These are phyloP conservation scores for Phalangium opilio DNA, from an alignment of 2,888 invertebrate species.

Conservation along the genomic window DNA sequence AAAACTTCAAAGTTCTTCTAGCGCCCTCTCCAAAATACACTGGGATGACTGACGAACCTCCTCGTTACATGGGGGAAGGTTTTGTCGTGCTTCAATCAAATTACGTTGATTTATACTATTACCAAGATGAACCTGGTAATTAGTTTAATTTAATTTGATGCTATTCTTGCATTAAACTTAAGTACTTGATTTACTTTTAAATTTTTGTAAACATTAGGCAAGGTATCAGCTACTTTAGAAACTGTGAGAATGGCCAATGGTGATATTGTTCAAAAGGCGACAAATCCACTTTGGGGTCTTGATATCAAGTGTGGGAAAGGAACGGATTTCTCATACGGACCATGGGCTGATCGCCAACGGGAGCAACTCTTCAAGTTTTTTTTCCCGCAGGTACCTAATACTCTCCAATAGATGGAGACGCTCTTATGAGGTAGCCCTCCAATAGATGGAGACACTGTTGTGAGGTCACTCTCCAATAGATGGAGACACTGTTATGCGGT, in stretches of 20 bases:
- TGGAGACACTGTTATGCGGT: no score
- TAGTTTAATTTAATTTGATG: background rate
- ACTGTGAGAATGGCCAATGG: conserved; percentile 77
- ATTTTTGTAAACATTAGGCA: no score
- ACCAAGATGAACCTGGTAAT: conserved; percentile 86
- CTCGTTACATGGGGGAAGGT: conserved; percentile 94
- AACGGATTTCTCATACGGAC: conserved; percentile 92
- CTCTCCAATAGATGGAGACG: no score
- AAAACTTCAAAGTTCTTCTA: conserved; percentile 81
- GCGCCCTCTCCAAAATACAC: conserved; percentile 93
- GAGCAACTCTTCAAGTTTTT: conserved; percentile 91
- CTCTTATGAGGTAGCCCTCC: no score
- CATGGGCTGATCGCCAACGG: conserved; percentile 95
- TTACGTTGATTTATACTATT: conserved; percentile 84
- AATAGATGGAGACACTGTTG: no score
- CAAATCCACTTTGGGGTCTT: conserved; percentile 87
- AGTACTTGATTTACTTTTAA: no score
- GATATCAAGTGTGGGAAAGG: conserved; percentile 91
- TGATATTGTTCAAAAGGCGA: conserved; percentile 68
- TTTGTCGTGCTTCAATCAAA: conserved; percentile 94
- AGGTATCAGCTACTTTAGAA: conserved; percentile 38
- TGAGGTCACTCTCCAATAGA: no score
- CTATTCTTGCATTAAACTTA: background rate
- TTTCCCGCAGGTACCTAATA: conserved; percentile 64
- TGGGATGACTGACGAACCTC: conserved; percentile 84